These are phyloP conservation scores for Agrilus planipennis DNA, from an alignment of 1,140 invertebrate genomes.

Conservation along the genomic window DNA sequence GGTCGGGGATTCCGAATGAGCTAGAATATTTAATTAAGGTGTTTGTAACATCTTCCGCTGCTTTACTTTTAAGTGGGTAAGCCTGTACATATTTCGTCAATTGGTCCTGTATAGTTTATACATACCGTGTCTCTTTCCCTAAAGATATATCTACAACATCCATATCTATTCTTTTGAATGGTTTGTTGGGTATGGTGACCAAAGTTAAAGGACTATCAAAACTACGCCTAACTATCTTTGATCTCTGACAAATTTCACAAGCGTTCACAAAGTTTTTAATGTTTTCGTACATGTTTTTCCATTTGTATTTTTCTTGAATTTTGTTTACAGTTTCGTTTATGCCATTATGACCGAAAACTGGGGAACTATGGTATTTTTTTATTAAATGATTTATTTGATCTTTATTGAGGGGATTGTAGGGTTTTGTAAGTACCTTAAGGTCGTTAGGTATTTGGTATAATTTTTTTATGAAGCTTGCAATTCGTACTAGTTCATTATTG, in stretches of 20 bases:
- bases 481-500: neutral
- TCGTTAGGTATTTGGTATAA: neutral
- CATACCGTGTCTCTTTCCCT: slow-evolving; percentile 17
- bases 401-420: neutral
- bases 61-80: slow-evolving; percentile 14
- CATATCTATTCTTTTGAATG: slow-evolving; percentile 22
- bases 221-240: slow-evolving; percentile 6
- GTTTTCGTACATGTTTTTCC: slow-evolving; percentile 3
- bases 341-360: neutral
- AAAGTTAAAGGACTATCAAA: too few species aligned
- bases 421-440: neutral
- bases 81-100: slow-evolving; percentile 19
- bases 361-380: neutral
- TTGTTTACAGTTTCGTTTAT: neutral
- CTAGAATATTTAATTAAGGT: slow-evolving; percentile 20
- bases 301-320: neutral
- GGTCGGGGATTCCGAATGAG: slow-evolving; percentile 20
- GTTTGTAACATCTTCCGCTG: slow-evolving; percentile 15
- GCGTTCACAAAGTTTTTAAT: slow-evolving; percentile 7
- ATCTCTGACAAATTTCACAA: slow-evolving; percentile 7
- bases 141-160: slow-evolving; percentile 31
- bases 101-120: slow-evolving; percentile 29
- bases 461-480: neutral
- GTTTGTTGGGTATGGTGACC: too few species aligned
- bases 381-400: neutral